Evolutionary conservation across 2,113 vertebrate species (phyloP), one percentile per base, ranked within the genome.

Genomic region (Siniperca knerii): DNA sequence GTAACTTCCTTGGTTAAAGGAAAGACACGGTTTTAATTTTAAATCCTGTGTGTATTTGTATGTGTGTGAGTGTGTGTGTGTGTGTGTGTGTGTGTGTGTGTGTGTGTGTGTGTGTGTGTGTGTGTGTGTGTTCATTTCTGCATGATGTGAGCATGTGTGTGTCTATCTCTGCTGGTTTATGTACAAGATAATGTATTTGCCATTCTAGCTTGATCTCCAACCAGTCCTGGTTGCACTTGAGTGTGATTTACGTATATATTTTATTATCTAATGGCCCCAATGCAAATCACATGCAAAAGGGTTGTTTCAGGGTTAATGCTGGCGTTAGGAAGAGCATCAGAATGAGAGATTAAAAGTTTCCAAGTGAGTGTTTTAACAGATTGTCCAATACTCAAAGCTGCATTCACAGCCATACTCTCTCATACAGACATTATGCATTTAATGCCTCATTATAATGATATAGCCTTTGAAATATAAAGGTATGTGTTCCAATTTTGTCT

Each of bases 1-100:
- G 89, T 83, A 67, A 87, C 90, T 91, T 92, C 90, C 90, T 86
- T 18, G 42, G 79, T 37, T 84, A 50, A 89, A 78, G 62, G 72
- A 79, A 84, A 86, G 81, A 46, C 76, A 77, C 25, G 8, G 77
- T 77, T 82, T 88, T 81, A 79, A 78, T 89, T 86, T 83, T 50
- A 82, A 83, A 84, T 66, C 68, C 64, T 83, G 40, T 15, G 75
- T 35, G 20, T 79, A 23, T 12, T 15, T 83, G 40, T 15, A 71
- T 35, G 21, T 23, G 73, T 55, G n/a, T 54, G 65, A 4, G 16
- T 20, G 21, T 55, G 29, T 40, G 58, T 50, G 72, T 61, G 40
- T 44, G 5, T 62, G 20, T 46, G 6, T 35, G 40, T 15, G 75
- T 35, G 21, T 23, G 73, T 55, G n/a, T 54, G 65, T 6, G 16